Evolutionary conservation across 2,888 invertebrate species (phyloP), one percentile per base, ranked within the genome.

Genomic region (Caradrina clavipalpis): DNA sequence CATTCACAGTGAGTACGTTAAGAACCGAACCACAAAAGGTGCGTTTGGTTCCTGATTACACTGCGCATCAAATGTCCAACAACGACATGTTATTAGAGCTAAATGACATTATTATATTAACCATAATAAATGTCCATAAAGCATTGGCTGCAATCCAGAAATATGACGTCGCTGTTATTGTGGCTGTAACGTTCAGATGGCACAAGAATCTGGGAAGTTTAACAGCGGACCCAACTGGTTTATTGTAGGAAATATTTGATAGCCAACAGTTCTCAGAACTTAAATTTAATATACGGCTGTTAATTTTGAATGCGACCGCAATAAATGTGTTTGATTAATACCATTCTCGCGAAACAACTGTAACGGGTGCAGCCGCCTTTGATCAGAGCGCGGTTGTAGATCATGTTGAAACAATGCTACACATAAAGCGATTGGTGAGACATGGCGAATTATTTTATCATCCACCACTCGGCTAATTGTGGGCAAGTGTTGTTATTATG

Each of bases 321-420:
- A 92, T 95, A 94, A 95, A 95, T 91, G 94, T 84, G 87, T 94
- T 95, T 95, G 94, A 94, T 95, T 94, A 94, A 95, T 95, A 92
- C 87, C 89, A 92, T 94, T 93, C 92, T 88, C 87, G 91, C 90
- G 91, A 92, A 93, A 92, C 93, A 92, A 94, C 93, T 92, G 91
- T 91, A 91, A 92, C 91, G 91, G 89, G 81, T 83, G 86, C 86
- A 86, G 88, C 85, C 86, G 87, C 87, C 90, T 88, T 89, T 91
- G 95, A 94, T 95, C 95, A 93, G 90, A 90, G 90, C 83, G 83
- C 85, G 80, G 86, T 78, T 81, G 88, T 94, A 93, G 91, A 93
- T 94, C 91, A 91, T 88, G 86, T 86, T 86, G 88, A 88, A 87
- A 88, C 89, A 89, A 89, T 89, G 83, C 87, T 84, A 80, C 79